Evolutionary conservation across 23 tunicate species (phyloP), one percentile per base, ranked within the genome.

Genomic region (Styela plicata): DNA sequence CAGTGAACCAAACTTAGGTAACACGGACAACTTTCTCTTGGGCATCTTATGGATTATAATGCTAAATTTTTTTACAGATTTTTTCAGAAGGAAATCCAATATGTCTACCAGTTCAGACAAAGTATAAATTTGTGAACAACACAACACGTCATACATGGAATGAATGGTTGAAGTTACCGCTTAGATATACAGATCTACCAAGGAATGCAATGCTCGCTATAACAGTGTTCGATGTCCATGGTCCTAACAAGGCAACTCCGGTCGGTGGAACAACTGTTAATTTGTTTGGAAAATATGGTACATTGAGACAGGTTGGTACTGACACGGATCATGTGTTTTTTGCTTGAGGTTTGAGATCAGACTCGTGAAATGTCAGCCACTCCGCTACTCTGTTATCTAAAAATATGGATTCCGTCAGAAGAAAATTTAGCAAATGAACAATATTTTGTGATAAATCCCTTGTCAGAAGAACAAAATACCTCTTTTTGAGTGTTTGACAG

Each of bases 131-230:
- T 63, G 75, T 79, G 35, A 61, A 67, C 52, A 85, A 85, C 34
- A 80, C 83, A 26, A 73, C 87, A 36, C 83, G 86, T 36, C 98
- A 93, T 65, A 78, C 89, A 31, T 96, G 99, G 99, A 92, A 96
- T 66, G 97, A 96, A 70, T 96, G 99, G 99, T 63, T 96, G 26
- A 86, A 76, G 34, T 76, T 96, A 66, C 99, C 99, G 17, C 77
- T 96, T 1, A 87, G 96, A 33, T 96, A 84, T 79, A 84, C 91
- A 61, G 97, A 96, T 35, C 77, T 96, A 26, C 97, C 99, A 0
- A 74, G 94, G 53, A 61, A 79, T 69, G 86, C 91, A 1, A 73
- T 96, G 53, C 89, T 90, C 37, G 87, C 69, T 26, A 73, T 96
- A 37, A 88, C 98, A 34, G 84, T 93, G 7, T 93, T 92, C 90